A percentile compares a stretch with the other conserved stretches of the same genome.
Conservation (phyloP, 2,797 vertebrate genomes). For the Synanceia verrucosa region DNA sequence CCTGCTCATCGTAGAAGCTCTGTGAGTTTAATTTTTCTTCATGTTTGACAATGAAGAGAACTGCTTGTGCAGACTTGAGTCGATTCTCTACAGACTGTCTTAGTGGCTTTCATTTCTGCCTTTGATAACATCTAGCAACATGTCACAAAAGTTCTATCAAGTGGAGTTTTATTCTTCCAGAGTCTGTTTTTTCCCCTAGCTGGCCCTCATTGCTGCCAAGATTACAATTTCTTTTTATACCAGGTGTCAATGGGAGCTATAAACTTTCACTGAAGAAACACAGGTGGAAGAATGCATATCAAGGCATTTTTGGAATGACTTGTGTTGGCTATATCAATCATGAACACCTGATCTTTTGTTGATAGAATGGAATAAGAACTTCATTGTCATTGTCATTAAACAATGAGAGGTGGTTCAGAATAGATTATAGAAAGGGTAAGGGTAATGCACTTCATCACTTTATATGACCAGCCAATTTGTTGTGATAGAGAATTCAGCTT, state of each 20-base stretch:
- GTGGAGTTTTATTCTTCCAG: not conserved
- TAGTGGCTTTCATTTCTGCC: not conserved
- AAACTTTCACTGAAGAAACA: not conserved
- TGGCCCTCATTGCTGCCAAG: not conserved
- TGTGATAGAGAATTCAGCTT: not conserved
- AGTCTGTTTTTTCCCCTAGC: not conserved
- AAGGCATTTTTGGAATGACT: not conserved
- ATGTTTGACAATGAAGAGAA: conserved; percentile 2
- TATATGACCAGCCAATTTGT: not conserved
- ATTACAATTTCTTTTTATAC: not conserved
- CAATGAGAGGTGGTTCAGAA: not conserved
- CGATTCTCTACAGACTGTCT: not conserved
- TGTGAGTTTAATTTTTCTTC: conserved; percentile 64
- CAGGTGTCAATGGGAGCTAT: not conserved
- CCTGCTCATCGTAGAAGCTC: conserved; percentile 34
- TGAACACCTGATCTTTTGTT: not conserved
- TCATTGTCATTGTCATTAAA: no score
- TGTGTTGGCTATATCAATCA: not conserved
- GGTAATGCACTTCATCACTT: not conserved
- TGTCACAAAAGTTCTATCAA: not conserved
- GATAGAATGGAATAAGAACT: no score
- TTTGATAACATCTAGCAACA: not conserved
- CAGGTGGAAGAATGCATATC: not conserved
- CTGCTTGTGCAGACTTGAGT: not conserved
- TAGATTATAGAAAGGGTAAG: not conserved